Evolutionary conservation across 2,113 vertebrate genomes (phyloP).

Genomic region (Gila orcuttii): DNA sequence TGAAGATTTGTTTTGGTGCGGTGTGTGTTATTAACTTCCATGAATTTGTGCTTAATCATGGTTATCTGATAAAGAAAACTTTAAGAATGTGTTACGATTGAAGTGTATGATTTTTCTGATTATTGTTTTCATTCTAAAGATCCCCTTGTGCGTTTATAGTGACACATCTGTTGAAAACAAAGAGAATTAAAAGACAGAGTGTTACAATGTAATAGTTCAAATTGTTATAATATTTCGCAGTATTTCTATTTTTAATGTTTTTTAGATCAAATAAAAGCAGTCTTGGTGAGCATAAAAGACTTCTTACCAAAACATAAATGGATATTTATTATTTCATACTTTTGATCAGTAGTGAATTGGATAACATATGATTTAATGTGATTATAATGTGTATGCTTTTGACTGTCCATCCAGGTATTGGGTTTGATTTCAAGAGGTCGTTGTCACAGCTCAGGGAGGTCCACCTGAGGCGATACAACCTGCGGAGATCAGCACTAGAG

Average conservation of each 20-base stretch:
- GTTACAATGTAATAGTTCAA: not conserved
- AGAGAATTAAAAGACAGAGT: no score
- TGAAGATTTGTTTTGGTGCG: no score
- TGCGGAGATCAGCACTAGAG: constrained; percentile 92
- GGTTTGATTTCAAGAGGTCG: constrained; percentile 92
- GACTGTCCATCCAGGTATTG: constrained; percentile 78
- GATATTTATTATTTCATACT: not conserved
- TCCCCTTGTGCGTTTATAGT: no score
- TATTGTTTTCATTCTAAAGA: no score
- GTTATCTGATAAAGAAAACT: no score
- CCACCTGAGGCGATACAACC: constrained; percentile 94
- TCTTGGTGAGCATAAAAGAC: not conserved
- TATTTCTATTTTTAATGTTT: not conserved
- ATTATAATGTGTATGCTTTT: not conserved
- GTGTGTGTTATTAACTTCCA: no score
- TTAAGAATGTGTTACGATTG: no score
- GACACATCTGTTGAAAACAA: no score
- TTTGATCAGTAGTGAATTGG: not conserved
- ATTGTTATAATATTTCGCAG: not conserved
- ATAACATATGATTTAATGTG: not conserved
- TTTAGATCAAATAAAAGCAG: not conserved
- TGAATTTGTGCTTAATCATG: no score
- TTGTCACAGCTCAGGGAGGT: constrained; percentile 93
- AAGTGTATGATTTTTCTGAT: no score
- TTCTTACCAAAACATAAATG: not conserved